phyloP scores from a whole-genome alignment of 2,113 vertebrate species.

The Suricata suricatta region DNA sequence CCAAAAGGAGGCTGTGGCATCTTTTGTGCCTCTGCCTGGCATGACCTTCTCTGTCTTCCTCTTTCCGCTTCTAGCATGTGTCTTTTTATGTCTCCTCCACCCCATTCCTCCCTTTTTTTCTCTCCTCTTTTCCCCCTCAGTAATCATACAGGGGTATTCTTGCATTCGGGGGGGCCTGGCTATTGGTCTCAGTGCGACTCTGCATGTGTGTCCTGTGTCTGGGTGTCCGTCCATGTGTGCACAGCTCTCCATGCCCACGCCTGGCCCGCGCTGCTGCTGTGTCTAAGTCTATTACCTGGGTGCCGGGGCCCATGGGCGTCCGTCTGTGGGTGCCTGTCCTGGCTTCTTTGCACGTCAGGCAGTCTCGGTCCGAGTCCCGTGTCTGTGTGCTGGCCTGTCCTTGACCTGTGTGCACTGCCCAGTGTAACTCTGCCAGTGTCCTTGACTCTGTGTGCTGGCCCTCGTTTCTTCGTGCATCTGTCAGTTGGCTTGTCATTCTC shows the following conservation, averaged over 20 bases:
- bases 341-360: neutral
- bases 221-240: neutral
- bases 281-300: neutral
- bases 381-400: neutral
- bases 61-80: neutral
- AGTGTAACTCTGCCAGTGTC: neutral
- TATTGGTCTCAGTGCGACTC: neutral
- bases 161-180: neutral
- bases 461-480: neutral
- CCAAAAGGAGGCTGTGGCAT: neutral
- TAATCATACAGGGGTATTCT: neutral
- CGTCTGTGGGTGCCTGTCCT: neutral
- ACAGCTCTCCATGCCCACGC: neutral
- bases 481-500: neutral
- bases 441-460: neutral
- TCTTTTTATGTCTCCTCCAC: neutral
- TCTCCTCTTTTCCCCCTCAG: neutral
- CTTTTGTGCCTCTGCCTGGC: neutral
- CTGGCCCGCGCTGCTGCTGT: neutral
- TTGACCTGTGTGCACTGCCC: neutral
- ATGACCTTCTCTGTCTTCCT: neutral
- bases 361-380: neutral
- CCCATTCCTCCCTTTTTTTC: slow-evolving; percentile 42
- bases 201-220: neutral
- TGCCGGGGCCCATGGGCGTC: neutral